Evolutionary conservation across 2,888 invertebrate genomes (phyloP).

Genomic region (Pedicia rivosa): DNA sequence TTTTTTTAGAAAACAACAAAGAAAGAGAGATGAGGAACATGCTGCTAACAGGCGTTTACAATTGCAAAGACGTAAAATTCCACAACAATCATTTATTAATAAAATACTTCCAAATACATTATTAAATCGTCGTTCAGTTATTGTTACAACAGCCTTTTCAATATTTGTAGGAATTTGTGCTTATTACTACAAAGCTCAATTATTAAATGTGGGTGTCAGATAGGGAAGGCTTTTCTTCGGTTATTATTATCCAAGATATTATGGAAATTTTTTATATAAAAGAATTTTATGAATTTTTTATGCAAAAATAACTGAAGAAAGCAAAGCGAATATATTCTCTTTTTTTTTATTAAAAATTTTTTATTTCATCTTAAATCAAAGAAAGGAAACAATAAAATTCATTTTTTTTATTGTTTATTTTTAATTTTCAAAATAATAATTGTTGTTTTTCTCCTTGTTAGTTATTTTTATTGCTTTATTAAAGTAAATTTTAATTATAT

Average conservation of each 20-base stretch:
- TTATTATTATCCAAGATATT: constrained; percentile 2
- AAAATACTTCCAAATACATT: constrained; percentile 19
- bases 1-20: constrained; percentile 38
- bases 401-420: too few species aligned
- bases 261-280: too few species aligned
- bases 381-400: too few species aligned
- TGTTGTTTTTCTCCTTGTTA: too few species aligned
- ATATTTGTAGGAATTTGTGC: constrained; percentile 29
- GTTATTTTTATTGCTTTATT: too few species aligned
- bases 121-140: constrained; percentile 21
- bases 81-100: constrained; percentile 17
- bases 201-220: constrained; percentile 26
- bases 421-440: too few species aligned
- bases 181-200: constrained; percentile 29
- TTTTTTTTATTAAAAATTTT: background rate
- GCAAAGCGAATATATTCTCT: background rate
- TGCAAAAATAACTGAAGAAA: background rate
- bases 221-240: constrained; percentile 17
- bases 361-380: too few species aligned
- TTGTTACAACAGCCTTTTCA: constrained; percentile 30
- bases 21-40: constrained; percentile 39
- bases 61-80: constrained; percentile 18
- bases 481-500: too few species aligned
- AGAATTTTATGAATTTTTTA: background rate
- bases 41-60: constrained; percentile 28